Evolutionary conservation across 2,888 invertebrate species (phyloP), one percentile per base, ranked within the genome.

Genomic region (Lymantria monacha): DNA sequence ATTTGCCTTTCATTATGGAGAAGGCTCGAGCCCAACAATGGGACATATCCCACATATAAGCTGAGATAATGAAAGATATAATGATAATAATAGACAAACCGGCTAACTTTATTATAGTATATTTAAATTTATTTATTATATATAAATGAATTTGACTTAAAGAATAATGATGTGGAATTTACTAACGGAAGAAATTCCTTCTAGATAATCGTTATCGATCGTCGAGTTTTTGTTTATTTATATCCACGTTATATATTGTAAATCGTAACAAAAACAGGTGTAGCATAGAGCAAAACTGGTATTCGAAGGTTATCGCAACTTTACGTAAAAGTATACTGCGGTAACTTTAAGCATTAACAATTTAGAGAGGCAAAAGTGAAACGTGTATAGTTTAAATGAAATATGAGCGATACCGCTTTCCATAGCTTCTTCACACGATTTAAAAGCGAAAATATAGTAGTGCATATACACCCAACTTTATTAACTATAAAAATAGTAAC

Each of bases 371-470:
- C 50, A 68, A 70, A 73, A 76, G 79, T 73, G 80, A 79, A 79
- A 81, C 70, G 62, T 62, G 56, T 49, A 5, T 22, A 22, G 50
- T 50, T 59, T 66, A 61, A 57, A 53, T 66, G 55, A 68, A 69
- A 70, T 66, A 70, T 64, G 63, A 73, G 57, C 61, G 53, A 51
- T 58, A 57, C 57, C 57, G 69, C 79, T 81, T 80, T 79, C 75
- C 72, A 79, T 59, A 37, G 48, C 57, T 50, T 68, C 74, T 83
- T 82, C 79, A 76, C 81, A 81, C 76, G 74, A 62, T 60, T 60
- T 57, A 55, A 44, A 66, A 64, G 63, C 57, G 60, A 53, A 58
- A 22, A 22, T 22, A 5, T 3, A 3, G 22, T 5, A 22, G n/a
- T 22, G 5, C 5, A 5, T 22, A 22, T 22, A 22, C 22, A 22